A percentile compares a stretch with the other conserved stretches of the same genome.
These are phyloP conservation scores for Rhopalosiphum nymphaeae DNA, from an alignment of 2,888 invertebrate genomes.

Conservation along the genomic window DNA sequence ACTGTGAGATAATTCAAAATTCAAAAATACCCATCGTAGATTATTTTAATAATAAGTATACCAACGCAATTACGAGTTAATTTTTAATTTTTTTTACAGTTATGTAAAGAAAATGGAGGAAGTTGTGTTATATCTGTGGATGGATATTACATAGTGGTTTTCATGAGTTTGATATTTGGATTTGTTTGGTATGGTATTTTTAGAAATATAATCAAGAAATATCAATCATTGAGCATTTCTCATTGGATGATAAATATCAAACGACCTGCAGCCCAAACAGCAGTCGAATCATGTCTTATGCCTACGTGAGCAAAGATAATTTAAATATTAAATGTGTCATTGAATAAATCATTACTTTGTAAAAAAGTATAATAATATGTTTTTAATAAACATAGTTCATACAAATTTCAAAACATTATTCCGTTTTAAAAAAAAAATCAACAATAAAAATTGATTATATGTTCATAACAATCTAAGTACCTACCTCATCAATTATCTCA, in stretches of 20 bases:
- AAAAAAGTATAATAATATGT: background rate
- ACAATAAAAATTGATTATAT: background rate
- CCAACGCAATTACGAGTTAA: background rate
- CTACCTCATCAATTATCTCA: background rate
- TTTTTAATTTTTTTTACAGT: constrained; percentile 71
- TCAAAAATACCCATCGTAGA: background rate
- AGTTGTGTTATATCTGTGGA: constrained; percentile 81
- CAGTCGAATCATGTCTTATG: background rate
- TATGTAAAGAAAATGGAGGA: constrained; percentile 73
- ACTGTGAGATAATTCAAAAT: background rate
- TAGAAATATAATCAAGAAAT: background rate
- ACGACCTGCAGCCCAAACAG: background rate
- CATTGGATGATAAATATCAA: constrained; percentile 11
- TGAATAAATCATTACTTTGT: background rate
- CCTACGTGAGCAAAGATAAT: background rate
- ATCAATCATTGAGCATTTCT: background rate
- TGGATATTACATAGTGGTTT: constrained; percentile 90
- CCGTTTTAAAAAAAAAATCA: background rate
- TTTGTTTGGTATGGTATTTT: constrained; percentile 77
- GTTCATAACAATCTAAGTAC: background rate
- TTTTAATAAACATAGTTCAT: background rate
- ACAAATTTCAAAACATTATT: background rate
- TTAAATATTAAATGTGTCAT: background rate
- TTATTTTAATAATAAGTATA: background rate
- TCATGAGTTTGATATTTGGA: constrained; percentile 83